Evolutionary conservation across 2,888 invertebrate species (phyloP).

Genomic region (Lasioglossum marginatum): DNA sequence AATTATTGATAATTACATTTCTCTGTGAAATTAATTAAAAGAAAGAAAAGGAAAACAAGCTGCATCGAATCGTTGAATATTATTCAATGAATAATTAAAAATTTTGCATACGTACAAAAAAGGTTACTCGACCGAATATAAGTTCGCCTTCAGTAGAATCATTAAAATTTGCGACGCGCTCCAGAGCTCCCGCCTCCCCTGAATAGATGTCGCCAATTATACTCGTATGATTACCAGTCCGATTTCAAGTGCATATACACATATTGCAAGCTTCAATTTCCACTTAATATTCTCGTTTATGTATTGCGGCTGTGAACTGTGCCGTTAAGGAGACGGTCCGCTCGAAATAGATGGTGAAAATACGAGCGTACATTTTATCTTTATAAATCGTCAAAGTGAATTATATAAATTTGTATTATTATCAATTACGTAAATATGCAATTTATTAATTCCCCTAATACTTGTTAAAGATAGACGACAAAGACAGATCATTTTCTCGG

Average conservation of each 20-base stretch:
- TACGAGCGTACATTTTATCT: conserved; percentile 27
- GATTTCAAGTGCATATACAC: conserved; percentile 16
- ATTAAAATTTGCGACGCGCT: conserved; percentile 25
- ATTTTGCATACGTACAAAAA: not conserved
- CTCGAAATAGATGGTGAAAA: conserved; percentile 34
- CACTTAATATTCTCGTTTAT: conserved; percentile 44
- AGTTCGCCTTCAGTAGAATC: conserved; percentile 11
- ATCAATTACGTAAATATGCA: too few relatives aligned
- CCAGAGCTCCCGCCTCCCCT: not conserved
- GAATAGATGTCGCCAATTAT: conserved; percentile 29
- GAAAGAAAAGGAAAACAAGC: not conserved
- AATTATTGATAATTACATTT: not conserved
- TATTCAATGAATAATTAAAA: too few relatives aligned
- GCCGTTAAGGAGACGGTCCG: conserved; percentile 33
- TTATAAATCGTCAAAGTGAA: not conserved
- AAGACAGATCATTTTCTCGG: too few relatives aligned
- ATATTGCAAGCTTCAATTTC: conserved; percentile 33
- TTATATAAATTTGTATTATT: too few relatives aligned
- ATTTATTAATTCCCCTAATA: too few relatives aligned
- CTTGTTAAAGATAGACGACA: too few relatives aligned
- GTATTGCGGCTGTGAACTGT: conserved; percentile 36
- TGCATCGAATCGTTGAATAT: not conserved
- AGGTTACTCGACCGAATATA: not conserved
- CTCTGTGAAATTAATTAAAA: not conserved
- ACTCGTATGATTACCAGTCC: conserved; percentile 14